phyloP scores from a whole-genome alignment of 2,797 vertebrate species.

The Hoplostethus atlanticus region DNA sequence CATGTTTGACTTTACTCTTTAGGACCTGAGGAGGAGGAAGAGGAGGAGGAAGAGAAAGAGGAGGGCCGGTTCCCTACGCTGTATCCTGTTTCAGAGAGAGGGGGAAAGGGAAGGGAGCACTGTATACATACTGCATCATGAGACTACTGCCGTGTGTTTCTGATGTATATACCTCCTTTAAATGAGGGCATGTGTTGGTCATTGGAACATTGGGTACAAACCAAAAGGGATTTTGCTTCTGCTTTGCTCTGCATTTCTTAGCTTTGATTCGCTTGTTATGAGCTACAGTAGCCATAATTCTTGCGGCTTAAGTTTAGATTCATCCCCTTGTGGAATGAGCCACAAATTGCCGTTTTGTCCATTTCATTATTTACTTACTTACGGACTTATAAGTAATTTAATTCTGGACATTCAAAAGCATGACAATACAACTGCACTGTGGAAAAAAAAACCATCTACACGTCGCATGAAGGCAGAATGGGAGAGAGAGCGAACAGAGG shows the following conservation, averaged over 20 bases:
- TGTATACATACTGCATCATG: not conserved
- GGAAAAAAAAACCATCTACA: not conserved
- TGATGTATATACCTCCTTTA: not conserved
- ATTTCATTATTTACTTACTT: conserved; percentile 9
- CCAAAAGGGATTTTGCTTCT: not conserved
- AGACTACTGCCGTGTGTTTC: conserved; percentile 2
- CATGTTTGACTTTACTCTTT: conserved; percentile 46
- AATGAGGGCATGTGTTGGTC: not conserved
- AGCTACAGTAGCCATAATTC: not conserved
- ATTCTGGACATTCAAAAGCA: not conserved
- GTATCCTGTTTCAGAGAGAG: conserved; percentile 33
- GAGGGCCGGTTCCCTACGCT: conserved; percentile 14
- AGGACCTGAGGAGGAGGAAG: conserved; percentile 40
- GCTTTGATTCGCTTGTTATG: not conserved
- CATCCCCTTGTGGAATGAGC: conserved; percentile 8
- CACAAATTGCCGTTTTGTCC: not conserved
- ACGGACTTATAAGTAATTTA: not conserved
- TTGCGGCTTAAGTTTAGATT: too few species aligned
- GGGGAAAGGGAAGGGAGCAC: not conserved
- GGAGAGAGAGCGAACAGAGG: not conserved
- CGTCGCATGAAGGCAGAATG: not conserved
- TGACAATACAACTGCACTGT: not conserved
- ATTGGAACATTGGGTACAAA: not conserved
- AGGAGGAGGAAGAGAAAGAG: not conserved
- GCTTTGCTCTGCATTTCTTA: not conserved